These are phyloP conservation scores for Pasiphila rectangulata DNA, from an alignment of 2,888 invertebrate genomes.

Conservation along the genomic window DNA sequence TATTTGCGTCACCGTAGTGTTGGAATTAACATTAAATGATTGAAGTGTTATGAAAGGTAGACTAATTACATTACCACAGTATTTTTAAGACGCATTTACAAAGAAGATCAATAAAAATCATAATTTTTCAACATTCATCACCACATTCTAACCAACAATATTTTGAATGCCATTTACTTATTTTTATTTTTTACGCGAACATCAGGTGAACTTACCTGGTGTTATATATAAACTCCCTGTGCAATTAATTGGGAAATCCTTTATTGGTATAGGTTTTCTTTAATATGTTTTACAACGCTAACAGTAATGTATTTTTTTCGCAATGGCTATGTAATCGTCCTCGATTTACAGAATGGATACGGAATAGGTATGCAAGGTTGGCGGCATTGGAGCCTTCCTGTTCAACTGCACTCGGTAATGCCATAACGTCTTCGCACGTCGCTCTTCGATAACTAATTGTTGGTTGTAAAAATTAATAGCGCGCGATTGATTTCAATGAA, in stretches of 20 bases:
- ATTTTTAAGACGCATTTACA: too few relatives aligned
- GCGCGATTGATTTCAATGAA: not conserved
- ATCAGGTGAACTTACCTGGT: too few relatives aligned
- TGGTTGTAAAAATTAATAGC: conserved; percentile 3
- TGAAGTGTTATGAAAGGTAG: too few relatives aligned
- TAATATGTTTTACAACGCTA: not conserved
- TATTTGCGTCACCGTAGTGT: too few relatives aligned
- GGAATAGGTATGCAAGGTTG: conserved; percentile 46
- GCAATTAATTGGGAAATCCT: conserved; percentile 9
- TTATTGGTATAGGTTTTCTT: not conserved
- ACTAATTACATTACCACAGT: too few relatives aligned
- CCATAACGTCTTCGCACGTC: conserved; percentile 37
- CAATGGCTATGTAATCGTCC: conserved; percentile 33
- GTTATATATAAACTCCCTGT: too few relatives aligned
- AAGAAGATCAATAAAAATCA: too few relatives aligned
- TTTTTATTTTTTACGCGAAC: too few relatives aligned
- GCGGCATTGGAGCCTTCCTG: conserved; percentile 55
- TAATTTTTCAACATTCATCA: too few relatives aligned
- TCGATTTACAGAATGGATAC: conserved; percentile 43
- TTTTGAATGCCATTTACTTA: too few relatives aligned
- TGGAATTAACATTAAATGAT: too few relatives aligned
- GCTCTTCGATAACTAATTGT: conserved; percentile 33
- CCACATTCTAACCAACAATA: too few relatives aligned
- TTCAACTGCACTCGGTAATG: conserved; percentile 28
- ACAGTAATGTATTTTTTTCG: conserved; percentile 14